Evolutionary conservation across 1,140 invertebrate genomes (phyloP), one percentile per base, ranked within the genome.

Genomic region (Bicyclus anynana): DNA sequence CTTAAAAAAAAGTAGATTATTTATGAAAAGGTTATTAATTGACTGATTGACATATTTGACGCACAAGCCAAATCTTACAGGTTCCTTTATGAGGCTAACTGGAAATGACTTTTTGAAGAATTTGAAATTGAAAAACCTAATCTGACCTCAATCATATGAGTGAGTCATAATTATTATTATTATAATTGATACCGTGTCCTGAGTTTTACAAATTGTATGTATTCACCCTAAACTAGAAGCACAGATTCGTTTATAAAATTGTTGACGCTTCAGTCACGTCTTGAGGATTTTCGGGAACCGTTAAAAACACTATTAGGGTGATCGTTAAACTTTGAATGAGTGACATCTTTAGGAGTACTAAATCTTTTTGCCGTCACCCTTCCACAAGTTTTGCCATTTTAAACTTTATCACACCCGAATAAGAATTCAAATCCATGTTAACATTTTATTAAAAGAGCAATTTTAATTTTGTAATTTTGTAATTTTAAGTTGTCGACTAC

Each of bases 301-400:
- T 84, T 81, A 82, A 87, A 85, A 84, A 85, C 75, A 79, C 81
- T 85, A 87, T 87, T 87, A 81, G 78, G 72, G 74, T 70, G 77
- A 83, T 87, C 84, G 80, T 87, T 84, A 87, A 87, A 87, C 75
- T 87, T 74, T 77, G 81, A 77, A 84, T 84, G 84, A 85, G 80
- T 85, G 84, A 87, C 84, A 85, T 87, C 80, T 85, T 77, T 78
- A 81, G 40, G 16, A 16, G 17, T 20, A 44, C 16, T 44, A 44
- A 74, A 51, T 50, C 27, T 40, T 55, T 47, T 44, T 33, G n/a
- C 33, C 33, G 42, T 46, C 46, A 46, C 40, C 20, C 17, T 23
- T 16, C 5, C 9, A 21, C 10, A 12, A 53, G 14, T 18, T 1
- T 20, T 42, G 2, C 23, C 61, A 44, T 26, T 53, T 58, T 53